Evolutionary conservation across 2,797 vertebrate species (phyloP).

Genomic region (Sarcoramphus papa): DNA sequence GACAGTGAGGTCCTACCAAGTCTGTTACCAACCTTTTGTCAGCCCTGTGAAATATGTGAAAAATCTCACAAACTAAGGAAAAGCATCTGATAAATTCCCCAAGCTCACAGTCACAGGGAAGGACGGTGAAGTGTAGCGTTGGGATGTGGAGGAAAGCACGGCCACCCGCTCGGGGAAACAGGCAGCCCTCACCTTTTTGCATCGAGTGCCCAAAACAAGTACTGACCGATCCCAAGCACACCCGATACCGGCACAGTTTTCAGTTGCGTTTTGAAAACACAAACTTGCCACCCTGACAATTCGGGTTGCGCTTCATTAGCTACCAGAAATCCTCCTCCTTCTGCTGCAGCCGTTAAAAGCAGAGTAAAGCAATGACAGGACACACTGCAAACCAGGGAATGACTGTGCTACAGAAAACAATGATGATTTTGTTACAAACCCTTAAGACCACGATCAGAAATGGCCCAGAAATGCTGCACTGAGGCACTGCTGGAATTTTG

Average conservation of each 20-base stretch:
- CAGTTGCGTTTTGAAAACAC: background rate
- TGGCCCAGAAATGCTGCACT: background rate
- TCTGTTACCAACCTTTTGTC: background rate
- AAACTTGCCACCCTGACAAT: background rate
- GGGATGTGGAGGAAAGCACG: fast-evolving
- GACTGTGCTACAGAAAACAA: background rate
- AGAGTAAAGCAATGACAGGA: background rate
- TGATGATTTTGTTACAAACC: background rate
- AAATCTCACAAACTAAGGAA: background rate
- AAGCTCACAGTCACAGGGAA: background rate
- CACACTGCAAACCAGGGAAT: background rate
- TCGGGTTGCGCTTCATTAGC: background rate
- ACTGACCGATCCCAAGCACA: background rate
- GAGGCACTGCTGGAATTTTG: background rate
- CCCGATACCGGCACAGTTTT: background rate
- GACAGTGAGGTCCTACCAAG: fast-evolving
- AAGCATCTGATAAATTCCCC: background rate
- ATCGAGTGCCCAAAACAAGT: fast-evolving
- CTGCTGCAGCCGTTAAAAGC: background rate
- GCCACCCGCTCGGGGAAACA: fast-evolving
- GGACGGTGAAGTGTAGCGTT: fast-evolving
- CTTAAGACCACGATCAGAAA: background rate
- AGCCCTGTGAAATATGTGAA: background rate
- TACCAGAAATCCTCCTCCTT: background rate
- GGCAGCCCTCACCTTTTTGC: background rate